Evolutionary conservation across 2,797 vertebrate species (phyloP).

Genomic region (Podarcis siculus): DNA sequence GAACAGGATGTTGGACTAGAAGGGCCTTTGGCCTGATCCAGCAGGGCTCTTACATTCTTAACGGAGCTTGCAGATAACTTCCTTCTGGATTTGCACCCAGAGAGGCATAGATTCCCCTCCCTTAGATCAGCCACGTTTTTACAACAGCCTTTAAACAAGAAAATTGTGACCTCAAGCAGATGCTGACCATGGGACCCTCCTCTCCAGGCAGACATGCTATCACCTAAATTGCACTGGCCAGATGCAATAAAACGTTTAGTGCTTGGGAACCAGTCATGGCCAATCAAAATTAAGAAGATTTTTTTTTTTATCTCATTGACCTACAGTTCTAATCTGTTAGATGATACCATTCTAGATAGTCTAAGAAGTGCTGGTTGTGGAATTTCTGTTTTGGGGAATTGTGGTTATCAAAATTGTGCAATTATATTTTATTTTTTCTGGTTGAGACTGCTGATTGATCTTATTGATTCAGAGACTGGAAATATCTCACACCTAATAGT

Average conservation of each 20-base stretch:
- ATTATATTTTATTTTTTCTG: not conserved
- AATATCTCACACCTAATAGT: not conserved
- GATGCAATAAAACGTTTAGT: not conserved
- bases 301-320: not conserved
- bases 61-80: not conserved
- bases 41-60: not conserved
- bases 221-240: not conserved
- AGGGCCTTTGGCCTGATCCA: not conserved
- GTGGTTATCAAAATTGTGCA: not conserved
- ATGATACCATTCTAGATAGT: not conserved
- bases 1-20: not conserved
- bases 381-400: not conserved
- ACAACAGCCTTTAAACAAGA: not conserved
- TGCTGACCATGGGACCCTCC: not conserved
- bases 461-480: not conserved
- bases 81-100: no score
- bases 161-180: not conserved
- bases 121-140: not conserved
- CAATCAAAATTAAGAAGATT: not conserved
- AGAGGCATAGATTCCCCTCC: not conserved
- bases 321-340: not conserved
- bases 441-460: not conserved
- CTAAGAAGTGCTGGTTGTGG: not conserved
- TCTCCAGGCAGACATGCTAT: not conserved
- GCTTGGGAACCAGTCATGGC: not conserved